Conservation (phyloP, 2,888 invertebrate genomes). For the Rhingia rostrata region DNA sequence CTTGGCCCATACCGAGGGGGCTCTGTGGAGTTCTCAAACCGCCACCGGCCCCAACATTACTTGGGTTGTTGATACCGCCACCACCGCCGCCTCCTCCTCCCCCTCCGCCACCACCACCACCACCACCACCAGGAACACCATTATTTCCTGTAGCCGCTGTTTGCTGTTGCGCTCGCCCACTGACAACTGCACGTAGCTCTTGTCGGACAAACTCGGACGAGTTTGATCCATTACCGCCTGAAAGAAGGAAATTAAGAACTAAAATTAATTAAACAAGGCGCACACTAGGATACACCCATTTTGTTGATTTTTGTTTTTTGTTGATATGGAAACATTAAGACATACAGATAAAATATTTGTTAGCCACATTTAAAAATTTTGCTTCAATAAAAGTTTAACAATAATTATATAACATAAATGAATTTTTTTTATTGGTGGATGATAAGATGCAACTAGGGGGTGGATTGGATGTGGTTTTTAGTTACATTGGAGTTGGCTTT, state of each 20-base stretch:
- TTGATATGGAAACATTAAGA: constrained; percentile 56
- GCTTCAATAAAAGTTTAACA: constrained; percentile 34
- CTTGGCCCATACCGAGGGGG: constrained; percentile 80
- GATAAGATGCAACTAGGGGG: constrained; percentile 65
- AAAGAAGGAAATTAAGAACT: constrained; percentile 77
- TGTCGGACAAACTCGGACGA: constrained; percentile 95
- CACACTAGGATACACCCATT: constrained; percentile 16
- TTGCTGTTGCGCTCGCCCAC: constrained; percentile 88
- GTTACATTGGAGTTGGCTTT: constrained; percentile 40
- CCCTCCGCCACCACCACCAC: constrained; percentile 77
- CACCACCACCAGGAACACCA: constrained; percentile 77
- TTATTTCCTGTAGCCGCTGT: constrained; percentile 79
- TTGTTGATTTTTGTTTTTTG: background rate
- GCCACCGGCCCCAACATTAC: constrained; percentile 49
- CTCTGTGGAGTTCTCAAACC: constrained; percentile 81
- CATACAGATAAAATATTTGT: constrained; percentile 50
- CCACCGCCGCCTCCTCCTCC: constrained; percentile 74
- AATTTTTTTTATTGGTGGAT: constrained; percentile 47
- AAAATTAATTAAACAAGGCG: constrained; percentile 46
- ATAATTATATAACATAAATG: constrained; percentile 40
- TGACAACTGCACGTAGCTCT: constrained; percentile 94
- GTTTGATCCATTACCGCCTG: constrained; percentile 85
- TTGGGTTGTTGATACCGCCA: constrained; percentile 44
- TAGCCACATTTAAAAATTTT: constrained; percentile 72
- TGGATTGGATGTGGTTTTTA: constrained; percentile 61